Conservation (phyloP, 2,888 invertebrate genomes). For the Helleia helle region DNA sequence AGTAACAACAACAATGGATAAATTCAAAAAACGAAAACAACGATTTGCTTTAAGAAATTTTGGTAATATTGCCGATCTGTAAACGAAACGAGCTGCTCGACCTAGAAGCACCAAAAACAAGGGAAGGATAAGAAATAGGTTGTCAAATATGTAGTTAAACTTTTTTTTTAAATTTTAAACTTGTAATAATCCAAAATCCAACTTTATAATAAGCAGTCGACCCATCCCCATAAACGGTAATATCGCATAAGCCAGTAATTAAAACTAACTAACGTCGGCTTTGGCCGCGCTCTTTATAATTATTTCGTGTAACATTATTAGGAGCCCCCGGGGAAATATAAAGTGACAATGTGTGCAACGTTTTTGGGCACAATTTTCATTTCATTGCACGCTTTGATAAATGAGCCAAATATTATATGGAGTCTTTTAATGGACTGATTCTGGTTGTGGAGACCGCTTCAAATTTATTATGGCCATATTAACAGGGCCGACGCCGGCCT, state of each 20-base stretch:
- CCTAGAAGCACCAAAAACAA: too few species aligned
- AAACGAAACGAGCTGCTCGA: too few species aligned
- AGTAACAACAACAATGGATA: too few species aligned
- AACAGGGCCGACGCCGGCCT: slow-evolving; percentile 34
- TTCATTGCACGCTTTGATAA: slow-evolving; percentile 21
- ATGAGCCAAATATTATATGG: slow-evolving; percentile 41
- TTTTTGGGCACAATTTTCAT: slow-evolving; percentile 34
- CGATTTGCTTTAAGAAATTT: too few species aligned
- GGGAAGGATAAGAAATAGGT: too few species aligned
- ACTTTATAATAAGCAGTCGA: neutral
- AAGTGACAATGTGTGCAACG: slow-evolving; percentile 31
- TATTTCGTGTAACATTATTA: slow-evolving; percentile 51
- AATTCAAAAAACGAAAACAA: too few species aligned
- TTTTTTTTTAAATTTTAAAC: too few species aligned
- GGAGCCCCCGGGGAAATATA: slow-evolving; percentile 43
- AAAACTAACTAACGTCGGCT: slow-evolving; percentile 47
- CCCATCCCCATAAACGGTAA: slow-evolving; percentile 19
- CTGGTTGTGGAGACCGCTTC: slow-evolving; percentile 47
- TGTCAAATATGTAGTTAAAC: too few species aligned
- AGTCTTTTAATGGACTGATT: slow-evolving; percentile 42
- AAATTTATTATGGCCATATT: slow-evolving; percentile 69
- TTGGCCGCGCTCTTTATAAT: slow-evolving; percentile 40
- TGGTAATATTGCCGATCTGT: too few species aligned
- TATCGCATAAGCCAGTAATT: slow-evolving; percentile 53
- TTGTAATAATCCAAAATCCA: too few species aligned